Conservation (phyloP, 2,888 invertebrate species). For the Cantharis flavilabris region DNA sequence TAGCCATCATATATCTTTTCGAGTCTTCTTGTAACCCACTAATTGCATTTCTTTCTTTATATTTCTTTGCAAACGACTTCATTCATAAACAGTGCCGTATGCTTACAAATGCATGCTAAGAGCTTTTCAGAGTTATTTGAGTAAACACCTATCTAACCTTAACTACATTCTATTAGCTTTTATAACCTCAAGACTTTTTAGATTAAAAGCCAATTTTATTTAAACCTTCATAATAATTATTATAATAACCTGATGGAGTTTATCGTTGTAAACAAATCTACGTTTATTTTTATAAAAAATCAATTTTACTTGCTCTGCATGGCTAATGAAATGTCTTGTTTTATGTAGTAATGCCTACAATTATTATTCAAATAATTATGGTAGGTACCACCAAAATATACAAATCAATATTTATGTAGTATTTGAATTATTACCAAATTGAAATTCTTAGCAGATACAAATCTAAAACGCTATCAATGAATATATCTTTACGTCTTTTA, state of each 20-base stretch:
- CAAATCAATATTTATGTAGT: not conserved
- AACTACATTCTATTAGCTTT: not conserved
- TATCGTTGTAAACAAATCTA: not conserved
- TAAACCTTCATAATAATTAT: not conserved
- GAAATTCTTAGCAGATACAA: not conserved
- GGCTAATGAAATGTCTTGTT: not conserved
- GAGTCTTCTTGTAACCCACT: slow-evolving; percentile 18
- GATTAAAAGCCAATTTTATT: not conserved
- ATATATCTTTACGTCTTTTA: not conserved
- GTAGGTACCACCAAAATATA: not conserved
- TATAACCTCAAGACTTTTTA: not conserved
- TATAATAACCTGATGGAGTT: not conserved
- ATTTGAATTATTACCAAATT: not conserved
- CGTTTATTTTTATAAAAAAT: not conserved
- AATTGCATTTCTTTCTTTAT: slow-evolving; percentile 25
- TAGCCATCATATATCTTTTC: slow-evolving; percentile 21
- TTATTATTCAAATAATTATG: not conserved
- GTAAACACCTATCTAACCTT: slow-evolving; percentile 10
- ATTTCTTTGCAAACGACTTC: slow-evolving; percentile 21
- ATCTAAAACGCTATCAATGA: not conserved
- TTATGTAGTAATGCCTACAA: not conserved
- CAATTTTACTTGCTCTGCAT: not conserved
- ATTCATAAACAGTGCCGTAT: slow-evolving; percentile 24
- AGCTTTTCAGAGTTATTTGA: slow-evolving; percentile 23
- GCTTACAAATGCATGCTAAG: slow-evolving; percentile 18